These are phyloP conservation scores for Malurus cyaneus DNA, from an alignment of 2,113 vertebrate genomes.

Conservation along the genomic window DNA sequence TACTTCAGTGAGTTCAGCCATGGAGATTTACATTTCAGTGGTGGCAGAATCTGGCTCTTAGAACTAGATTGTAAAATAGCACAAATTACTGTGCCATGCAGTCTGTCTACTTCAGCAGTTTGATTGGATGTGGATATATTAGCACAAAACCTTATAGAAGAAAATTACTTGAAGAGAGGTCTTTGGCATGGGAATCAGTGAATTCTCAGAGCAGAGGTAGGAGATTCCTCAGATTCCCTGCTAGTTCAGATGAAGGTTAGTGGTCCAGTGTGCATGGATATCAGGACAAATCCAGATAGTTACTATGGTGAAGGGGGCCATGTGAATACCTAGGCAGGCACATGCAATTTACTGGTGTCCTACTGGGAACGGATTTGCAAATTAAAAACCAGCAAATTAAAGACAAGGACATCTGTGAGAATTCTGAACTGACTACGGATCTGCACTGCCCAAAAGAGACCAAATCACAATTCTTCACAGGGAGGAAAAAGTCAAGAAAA, in stretches of 20 bases:
- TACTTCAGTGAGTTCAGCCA: neutral
- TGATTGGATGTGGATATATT: neutral
- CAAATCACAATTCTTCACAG: neutral
- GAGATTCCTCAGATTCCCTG: neutral
- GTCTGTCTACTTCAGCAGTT: neutral
- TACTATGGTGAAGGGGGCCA: neutral
- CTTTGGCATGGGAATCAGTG: neutral
- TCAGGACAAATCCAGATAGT: neutral
- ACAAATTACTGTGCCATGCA: neutral
- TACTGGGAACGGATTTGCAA: slow-evolving; percentile 13
- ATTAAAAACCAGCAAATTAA: slow-evolving; percentile 35
- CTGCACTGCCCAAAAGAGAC: neutral
- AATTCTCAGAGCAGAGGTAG: neutral
- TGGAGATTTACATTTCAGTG: neutral
- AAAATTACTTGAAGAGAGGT: neutral
- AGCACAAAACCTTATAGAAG: neutral
- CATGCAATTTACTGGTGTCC: neutral
- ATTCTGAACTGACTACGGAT: neutral
- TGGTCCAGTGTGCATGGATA: neutral
- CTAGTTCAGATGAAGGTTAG: neutral
- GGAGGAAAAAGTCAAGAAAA: neutral
- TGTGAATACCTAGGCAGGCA: neutral
- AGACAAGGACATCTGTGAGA: slow-evolving; percentile 18
- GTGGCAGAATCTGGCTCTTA: neutral
- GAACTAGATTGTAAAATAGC: neutral